Evolutionary conservation across 2,797 vertebrate species (phyloP).

Genomic region (Spinus pinus): DNA sequence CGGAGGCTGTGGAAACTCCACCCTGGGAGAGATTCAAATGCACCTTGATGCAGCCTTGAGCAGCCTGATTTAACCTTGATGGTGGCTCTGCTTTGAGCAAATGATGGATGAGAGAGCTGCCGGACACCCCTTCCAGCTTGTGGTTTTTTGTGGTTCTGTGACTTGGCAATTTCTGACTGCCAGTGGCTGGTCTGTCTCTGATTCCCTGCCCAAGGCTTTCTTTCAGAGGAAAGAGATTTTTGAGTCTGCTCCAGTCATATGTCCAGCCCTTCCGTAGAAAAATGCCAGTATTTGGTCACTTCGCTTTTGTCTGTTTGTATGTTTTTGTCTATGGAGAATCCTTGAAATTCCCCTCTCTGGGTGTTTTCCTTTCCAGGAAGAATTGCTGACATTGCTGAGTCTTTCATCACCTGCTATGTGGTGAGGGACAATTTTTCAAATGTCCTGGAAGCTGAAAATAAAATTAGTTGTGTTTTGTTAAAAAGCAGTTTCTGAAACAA

Average conservation of each 20-base stretch:
- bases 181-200: fast-evolving
- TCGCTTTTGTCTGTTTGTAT: not conserved
- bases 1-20: not conserved
- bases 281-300: not conserved
- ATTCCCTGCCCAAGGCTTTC: not conserved
- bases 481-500: not conserved
- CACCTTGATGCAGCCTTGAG: not conserved
- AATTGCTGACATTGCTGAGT: not conserved
- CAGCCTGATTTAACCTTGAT: not conserved
- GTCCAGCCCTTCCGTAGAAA: not conserved
- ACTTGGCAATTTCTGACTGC: not conserved
- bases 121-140: fast-evolving
- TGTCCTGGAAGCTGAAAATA: not conserved
- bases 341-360: not conserved
- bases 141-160: fast-evolving
- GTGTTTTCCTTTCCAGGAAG: not conserved
- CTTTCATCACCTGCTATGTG: not conserved
- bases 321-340: not conserved
- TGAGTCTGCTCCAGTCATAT: not conserved
- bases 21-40: not conserved
- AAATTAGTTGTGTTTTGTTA: not conserved
- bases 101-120: not conserved
- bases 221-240: not conserved
- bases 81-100: not conserved
- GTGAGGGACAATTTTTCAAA: not conserved